Evolutionary conservation across 2,797 vertebrate genomes (phyloP).

Genomic region (Sebastiscus tertius): DNA sequence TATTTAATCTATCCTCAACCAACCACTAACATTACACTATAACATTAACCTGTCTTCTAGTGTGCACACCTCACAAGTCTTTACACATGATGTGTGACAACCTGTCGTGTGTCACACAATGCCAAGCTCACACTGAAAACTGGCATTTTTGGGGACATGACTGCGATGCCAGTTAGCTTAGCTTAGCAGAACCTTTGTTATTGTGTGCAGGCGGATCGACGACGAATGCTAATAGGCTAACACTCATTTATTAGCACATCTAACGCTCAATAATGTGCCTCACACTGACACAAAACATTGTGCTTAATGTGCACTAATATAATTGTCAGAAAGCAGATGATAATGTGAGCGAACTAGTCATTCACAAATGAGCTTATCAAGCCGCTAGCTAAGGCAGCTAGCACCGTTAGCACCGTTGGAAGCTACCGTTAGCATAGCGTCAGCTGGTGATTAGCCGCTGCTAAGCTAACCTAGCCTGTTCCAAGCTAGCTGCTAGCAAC

Average conservation of each 20-base stretch:
- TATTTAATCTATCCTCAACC: neutral
- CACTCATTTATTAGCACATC: constrained; percentile 33
- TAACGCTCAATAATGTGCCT: constrained; percentile 15
- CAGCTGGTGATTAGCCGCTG: constrained; percentile 63
- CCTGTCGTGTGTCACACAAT: neutral
- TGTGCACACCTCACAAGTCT: too few relatives aligned
- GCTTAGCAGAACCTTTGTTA: constrained; percentile 70
- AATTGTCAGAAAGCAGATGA: accelerated
- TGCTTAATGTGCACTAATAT: neutral
- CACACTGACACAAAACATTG: neutral
- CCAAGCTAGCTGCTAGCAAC: constrained; percentile 50
- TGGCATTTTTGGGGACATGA: constrained; percentile 28
- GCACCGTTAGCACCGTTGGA: constrained; percentile 45
- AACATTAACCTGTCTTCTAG: neutral
- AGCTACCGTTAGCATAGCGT: constrained; percentile 58
- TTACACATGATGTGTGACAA: neutral
- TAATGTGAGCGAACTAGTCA: neutral
- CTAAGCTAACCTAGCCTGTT: constrained; percentile 51
- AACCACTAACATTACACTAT: neutral
- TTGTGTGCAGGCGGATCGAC: constrained; percentile 65
- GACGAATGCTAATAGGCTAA: constrained; percentile 48
- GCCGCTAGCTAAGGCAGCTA: constrained; percentile 34
- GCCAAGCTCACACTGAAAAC: constrained; percentile 12
- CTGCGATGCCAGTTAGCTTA: constrained; percentile 57
- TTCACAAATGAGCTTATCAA: constrained; percentile 7